Percentiles rank a stretch among this genome's conserved stretches.
Conservation (phyloP, 2,113 vertebrate species). For the Ginglymostoma cirratum region DNA sequence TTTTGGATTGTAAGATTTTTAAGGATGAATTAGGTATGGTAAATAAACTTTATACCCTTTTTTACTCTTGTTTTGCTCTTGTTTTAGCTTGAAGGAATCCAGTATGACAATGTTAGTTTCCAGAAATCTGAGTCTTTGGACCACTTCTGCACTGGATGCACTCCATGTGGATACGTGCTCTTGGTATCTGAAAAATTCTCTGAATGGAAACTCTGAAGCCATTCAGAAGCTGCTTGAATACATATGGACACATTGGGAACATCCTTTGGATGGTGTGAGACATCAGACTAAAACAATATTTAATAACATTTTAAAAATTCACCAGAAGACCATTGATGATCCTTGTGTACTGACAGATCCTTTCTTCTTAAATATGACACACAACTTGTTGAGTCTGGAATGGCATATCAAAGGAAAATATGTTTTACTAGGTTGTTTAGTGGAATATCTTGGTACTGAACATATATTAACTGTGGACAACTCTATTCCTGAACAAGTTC, state of each 20-base stretch:
- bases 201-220: constrained; percentile 21
- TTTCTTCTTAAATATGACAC: constrained; percentile 65
- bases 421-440: constrained; percentile 69
- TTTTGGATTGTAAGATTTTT: not conserved
- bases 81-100: constrained; percentile 76
- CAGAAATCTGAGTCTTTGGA: constrained; percentile 78
- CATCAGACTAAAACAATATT: constrained; percentile 84
- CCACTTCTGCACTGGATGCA: constrained; percentile 64
- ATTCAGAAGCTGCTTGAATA: constrained; percentile 74
- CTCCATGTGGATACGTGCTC: constrained; percentile 55
- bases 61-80: constrained; percentile 38
- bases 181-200: constrained; percentile 5
- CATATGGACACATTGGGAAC: constrained; percentile 88
- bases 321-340: constrained; percentile 49
- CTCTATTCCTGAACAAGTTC: constrained; percentile 65
- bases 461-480: constrained; percentile 65
- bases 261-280: constrained; percentile 83
- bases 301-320: constrained; percentile 75
- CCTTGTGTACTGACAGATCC: constrained; percentile 50
- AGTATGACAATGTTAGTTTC: constrained; percentile 74
- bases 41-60: not conserved
- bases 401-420: constrained; percentile 95
- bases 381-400: constrained; percentile 69
- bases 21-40: not conserved
- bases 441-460: constrained; percentile 71